These are phyloP conservation scores for Babylonia areolata DNA, from an alignment of 1,140 invertebrate genomes.

Conservation along the genomic window DNA sequence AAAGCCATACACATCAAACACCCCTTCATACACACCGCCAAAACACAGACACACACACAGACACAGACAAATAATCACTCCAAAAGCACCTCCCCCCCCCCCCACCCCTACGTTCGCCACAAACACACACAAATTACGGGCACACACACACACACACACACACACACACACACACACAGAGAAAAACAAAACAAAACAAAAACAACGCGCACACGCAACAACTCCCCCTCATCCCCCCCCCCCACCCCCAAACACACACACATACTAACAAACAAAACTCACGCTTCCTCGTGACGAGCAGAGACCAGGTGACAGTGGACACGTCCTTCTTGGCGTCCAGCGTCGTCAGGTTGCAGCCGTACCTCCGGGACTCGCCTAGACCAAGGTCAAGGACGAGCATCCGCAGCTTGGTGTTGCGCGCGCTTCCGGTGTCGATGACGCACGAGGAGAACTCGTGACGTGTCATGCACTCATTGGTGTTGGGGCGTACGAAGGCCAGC, in stretches of 20 bases:
- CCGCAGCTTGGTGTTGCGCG: slow-evolving; percentile 5
- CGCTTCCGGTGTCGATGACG: neutral
- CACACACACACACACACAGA: neutral
- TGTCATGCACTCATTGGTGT: slow-evolving; percentile 13
- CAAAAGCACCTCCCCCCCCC: no score
- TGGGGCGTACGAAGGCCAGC: slow-evolving; percentile 33
- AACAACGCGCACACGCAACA: neutral
- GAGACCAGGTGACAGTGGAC: neutral
- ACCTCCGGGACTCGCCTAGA: neutral
- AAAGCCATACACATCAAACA: no score
- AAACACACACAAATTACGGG: no score
- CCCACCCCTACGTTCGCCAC: no score
- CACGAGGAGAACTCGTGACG: slow-evolving; percentile 5
- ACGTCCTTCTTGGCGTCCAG: neutral
- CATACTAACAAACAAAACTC: neutral
- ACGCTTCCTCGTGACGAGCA: neutral
- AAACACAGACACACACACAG: no score
- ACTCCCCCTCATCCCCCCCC: no score
- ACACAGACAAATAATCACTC: no score
- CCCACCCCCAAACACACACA: no score
- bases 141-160: neutral
- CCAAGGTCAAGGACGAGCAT: slow-evolving; percentile 23
- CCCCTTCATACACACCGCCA: no score
- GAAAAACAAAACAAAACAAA: no score
- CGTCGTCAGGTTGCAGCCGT: slow-evolving; percentile 30